These are phyloP conservation scores for Labeo rohita DNA, from an alignment of 2,113 vertebrate genomes.

Conservation along the genomic window DNA sequence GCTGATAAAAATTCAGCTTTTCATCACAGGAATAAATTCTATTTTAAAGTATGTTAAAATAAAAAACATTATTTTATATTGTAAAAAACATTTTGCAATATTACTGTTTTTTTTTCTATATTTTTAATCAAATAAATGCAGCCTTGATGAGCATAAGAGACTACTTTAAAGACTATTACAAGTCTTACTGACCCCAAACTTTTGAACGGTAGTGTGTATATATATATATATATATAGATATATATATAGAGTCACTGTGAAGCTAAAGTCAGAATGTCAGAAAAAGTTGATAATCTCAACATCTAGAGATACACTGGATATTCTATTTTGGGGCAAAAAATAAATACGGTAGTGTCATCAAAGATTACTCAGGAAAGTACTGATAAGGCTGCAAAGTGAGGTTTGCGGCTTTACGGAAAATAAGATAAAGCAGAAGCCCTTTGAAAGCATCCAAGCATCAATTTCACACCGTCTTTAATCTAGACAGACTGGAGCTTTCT, in stretches of 20 bases:
- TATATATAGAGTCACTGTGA: background rate
- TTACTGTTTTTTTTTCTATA: no score
- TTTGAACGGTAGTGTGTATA: no score
- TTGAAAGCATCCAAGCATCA: constrained; percentile 56
- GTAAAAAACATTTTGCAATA: no score
- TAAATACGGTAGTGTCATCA: constrained; percentile 40
- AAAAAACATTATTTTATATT: no score
- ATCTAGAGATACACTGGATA: constrained; percentile 26
- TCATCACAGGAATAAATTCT: no score
- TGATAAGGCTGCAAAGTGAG: constrained; percentile 53
- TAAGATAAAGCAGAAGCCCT: constrained; percentile 55
- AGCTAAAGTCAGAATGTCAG: background rate
- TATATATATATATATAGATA: no score
- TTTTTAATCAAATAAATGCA: no score
- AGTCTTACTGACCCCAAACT: no score
- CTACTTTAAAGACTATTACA: no score
- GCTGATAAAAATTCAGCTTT: no score
- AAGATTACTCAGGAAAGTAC: constrained; percentile 55
- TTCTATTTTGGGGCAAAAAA: constrained; percentile 46
- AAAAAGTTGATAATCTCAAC: constrained; percentile 20
- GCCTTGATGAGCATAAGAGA: no score
- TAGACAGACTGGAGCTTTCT: constrained; percentile 48
- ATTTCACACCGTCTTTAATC: constrained; percentile 55
- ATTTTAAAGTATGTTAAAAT: no score
- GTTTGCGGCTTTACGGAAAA: constrained; percentile 56